phyloP scores from a whole-genome alignment of 2,888 invertebrate genomes.

The Macrosoma leucophasiata region DNA sequence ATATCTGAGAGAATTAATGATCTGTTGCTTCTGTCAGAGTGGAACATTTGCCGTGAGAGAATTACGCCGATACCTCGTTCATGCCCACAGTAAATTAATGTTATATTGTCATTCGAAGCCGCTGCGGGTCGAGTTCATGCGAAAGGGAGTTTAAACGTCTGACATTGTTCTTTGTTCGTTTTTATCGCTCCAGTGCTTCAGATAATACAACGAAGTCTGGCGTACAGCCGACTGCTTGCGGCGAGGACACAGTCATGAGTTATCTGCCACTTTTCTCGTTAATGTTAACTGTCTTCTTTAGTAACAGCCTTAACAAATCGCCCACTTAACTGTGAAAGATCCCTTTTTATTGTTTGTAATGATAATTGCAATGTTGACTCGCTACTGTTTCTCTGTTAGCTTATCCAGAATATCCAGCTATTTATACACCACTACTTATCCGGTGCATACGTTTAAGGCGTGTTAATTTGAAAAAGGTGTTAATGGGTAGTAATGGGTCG shows the following conservation, averaged over 20 bases:
- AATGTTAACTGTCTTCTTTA: slow-evolving; percentile 49
- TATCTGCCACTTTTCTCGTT: slow-evolving; percentile 67
- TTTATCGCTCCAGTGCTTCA: slow-evolving; percentile 69
- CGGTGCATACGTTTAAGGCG: no score
- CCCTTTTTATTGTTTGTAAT: no score
- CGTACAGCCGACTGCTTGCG: slow-evolving; percentile 32
- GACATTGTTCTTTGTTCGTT: slow-evolving; percentile 73
- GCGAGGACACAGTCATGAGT: slow-evolving; percentile 38
- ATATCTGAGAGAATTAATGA: no score
- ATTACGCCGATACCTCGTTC: slow-evolving; percentile 7
- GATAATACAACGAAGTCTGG: slow-evolving; percentile 52
- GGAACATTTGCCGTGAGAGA: slow-evolving; percentile 14
- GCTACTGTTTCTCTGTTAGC: no score
- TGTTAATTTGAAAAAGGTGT: no score
- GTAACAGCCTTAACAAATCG: slow-evolving; percentile 47
- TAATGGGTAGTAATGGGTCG: no score
- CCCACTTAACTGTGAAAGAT: slow-evolving; percentile 46
- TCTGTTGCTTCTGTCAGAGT: no score
- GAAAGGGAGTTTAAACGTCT: slow-evolving; percentile 64
- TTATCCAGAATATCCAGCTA: no score
- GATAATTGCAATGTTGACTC: no score
- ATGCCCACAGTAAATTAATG: slow-evolving; percentile 39
- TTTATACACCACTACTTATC: no score
- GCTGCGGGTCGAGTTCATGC: slow-evolving; percentile 52
- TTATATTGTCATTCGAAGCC: slow-evolving; percentile 63